These are phyloP conservation scores for Acleris holmiana DNA, from an alignment of 2,888 invertebrate genomes.

Conservation along the genomic window DNA sequence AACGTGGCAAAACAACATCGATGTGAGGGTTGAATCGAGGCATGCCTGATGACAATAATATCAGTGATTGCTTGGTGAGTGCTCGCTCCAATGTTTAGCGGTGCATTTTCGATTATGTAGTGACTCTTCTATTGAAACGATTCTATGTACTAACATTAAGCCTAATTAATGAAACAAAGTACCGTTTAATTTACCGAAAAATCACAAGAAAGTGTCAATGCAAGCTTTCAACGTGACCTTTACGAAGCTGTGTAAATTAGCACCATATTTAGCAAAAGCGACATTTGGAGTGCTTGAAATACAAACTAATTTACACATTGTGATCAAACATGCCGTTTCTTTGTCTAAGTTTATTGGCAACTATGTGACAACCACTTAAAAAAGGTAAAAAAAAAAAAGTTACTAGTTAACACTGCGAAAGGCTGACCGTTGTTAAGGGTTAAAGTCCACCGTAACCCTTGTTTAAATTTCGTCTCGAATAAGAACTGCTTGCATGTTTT, in stretches of 20 bases:
- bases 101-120: not conserved
- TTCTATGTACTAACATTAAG: not conserved
- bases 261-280: conserved; percentile 27
- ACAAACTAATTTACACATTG: conserved; percentile 41
- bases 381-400: conserved; percentile 55
- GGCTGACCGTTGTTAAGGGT: conserved; percentile 54
- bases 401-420: conserved; percentile 48
- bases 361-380: conserved; percentile 50
- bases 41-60: conserved; percentile 64
- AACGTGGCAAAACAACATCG: conserved; percentile 53
- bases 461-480: conserved; percentile 44
- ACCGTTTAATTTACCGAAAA: conserved; percentile 3
- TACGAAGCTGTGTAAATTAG: conserved; percentile 25
- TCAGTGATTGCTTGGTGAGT: conserved; percentile 7
- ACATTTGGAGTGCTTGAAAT: conserved; percentile 28
- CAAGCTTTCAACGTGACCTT: conserved; percentile 1
- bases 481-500: conserved; percentile 39
- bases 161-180: conserved; percentile 1
- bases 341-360: conserved; percentile 46
- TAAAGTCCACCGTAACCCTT: conserved; percentile 64
- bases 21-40: conserved; percentile 50
- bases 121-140: conserved; percentile 4
- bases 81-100: conserved; percentile 20
- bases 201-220: conserved; percentile 15
- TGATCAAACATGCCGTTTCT: conserved; percentile 75